Evolutionary conservation across 2,888 invertebrate species (phyloP).

Genomic region (Trichacis sp.): DNA sequence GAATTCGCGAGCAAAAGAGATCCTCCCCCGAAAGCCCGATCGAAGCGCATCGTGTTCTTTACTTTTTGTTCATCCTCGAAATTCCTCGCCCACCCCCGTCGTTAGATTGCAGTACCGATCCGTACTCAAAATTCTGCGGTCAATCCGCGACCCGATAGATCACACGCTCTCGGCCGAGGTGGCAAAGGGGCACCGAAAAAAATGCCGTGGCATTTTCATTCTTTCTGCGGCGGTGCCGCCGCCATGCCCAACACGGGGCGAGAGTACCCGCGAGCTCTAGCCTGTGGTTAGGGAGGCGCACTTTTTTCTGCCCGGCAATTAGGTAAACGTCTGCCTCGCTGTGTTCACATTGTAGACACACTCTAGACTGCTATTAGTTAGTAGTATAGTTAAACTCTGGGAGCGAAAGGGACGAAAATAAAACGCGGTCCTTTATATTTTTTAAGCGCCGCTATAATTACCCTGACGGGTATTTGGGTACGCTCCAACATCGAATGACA

Average conservation of each 20-base stretch:
- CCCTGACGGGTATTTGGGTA: too few relatives aligned
- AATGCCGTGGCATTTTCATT: slow-evolving; percentile 29
- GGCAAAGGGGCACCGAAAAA: slow-evolving; percentile 8
- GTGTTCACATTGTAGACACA: slow-evolving; percentile 64
- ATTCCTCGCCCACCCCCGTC: slow-evolving; percentile 17
- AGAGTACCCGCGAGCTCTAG: slow-evolving; percentile 59
- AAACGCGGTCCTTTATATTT: slow-evolving; percentile 48
- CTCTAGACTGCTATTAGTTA: slow-evolving; percentile 65
- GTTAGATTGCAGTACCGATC: slow-evolving; percentile 32
- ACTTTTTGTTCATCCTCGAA: slow-evolving; percentile 2
- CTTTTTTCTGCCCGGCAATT: slow-evolving; percentile 68
- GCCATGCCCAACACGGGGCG: slow-evolving; percentile 37
- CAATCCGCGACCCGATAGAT: slow-evolving; percentile 43
- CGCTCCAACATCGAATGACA: too few relatives aligned
- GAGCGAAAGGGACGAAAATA: slow-evolving; percentile 41
- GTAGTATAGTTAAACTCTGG: slow-evolving; percentile 64
- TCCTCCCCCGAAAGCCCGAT: too few relatives aligned
- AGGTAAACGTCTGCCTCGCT: slow-evolving; percentile 67
- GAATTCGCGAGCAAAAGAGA: too few relatives aligned
- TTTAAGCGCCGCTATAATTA: slow-evolving; percentile 62
- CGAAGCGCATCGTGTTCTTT: neutral
- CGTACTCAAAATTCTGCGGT: slow-evolving; percentile 37
- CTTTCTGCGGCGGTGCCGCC: slow-evolving; percentile 17
- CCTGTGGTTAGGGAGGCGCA: slow-evolving; percentile 69
- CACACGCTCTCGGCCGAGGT: slow-evolving; percentile 33